These are phyloP conservation scores for Drosophila koepferae DNA, from an alignment of 2,888 invertebrate genomes.

Conservation along the genomic window DNA sequence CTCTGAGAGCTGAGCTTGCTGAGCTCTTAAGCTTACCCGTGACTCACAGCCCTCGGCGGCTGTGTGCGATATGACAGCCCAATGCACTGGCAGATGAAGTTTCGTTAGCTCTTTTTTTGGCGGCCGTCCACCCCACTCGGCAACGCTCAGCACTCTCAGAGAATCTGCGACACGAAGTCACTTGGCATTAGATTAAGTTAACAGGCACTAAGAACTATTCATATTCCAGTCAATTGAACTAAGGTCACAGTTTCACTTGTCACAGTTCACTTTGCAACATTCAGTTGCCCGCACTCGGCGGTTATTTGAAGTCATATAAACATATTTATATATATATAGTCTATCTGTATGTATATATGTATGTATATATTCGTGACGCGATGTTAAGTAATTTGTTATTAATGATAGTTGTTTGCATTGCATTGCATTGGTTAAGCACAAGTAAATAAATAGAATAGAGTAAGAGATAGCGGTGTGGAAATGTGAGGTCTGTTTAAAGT, in stretches of 20 bases:
- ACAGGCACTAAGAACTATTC: conserved; percentile 30
- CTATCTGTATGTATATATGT: not conserved
- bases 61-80: conserved; percentile 89
- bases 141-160: conserved; percentile 87
- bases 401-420: conserved; percentile 14
- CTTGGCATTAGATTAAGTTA: conserved; percentile 28
- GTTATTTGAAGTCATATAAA: not conserved
- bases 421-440: conserved; percentile 18
- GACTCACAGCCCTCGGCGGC: conserved; percentile 88
- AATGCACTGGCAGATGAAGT: conserved; percentile 86
- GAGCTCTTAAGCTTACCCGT: conserved; percentile 83
- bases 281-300: conserved; percentile 27
- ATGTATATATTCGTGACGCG: not conserved
- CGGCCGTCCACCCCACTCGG: conserved; percentile 90
- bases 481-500: conserved; percentile 2
- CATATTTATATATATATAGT: not conserved
- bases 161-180: conserved; percentile 45
- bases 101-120: conserved; percentile 85
- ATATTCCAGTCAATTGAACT: conserved; percentile 83
- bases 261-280: conserved; percentile 65
- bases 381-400: conserved; percentile 20
- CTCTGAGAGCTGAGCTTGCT: not conserved
- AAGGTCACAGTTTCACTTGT: conserved; percentile 60
- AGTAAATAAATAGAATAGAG: not conserved
- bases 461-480: conserved; percentile 3